Evolutionary conservation across 1,140 invertebrate genomes (phyloP).

Genomic region (Macrobrachium rosenbergii): DNA sequence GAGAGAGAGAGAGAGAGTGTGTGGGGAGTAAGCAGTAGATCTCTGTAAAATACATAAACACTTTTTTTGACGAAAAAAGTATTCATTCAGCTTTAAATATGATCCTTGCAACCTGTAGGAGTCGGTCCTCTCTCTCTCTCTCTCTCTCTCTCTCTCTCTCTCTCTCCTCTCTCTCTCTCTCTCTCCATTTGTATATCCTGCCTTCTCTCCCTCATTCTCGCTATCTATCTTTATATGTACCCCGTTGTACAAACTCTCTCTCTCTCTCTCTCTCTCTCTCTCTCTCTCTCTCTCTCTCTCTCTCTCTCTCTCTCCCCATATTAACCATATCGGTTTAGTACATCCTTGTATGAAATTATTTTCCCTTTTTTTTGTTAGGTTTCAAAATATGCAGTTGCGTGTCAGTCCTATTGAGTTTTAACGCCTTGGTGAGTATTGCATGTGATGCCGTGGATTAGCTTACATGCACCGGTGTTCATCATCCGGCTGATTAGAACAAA

Average conservation of each 20-base stretch:
- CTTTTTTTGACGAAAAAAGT: neutral
- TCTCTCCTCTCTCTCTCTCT: slow-evolving; percentile 21
- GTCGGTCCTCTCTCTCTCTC: slow-evolving; percentile 29
- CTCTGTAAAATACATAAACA: no score
- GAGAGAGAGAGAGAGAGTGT: no score
- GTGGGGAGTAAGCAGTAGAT: no score
- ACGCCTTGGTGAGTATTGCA: no score
- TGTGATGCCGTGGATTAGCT: no score
- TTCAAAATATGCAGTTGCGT: neutral
- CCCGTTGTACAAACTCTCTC: neutral
- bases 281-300: neutral
- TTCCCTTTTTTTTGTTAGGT: neutral
- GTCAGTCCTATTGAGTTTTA: neutral
- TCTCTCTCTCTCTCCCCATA: slow-evolving; percentile 1
- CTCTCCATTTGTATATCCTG: neutral
- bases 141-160: no score
- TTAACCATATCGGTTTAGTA: neutral
- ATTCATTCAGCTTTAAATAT: neutral
- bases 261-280: neutral
- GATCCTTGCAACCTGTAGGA: neutral
- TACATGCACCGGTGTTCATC: no score
- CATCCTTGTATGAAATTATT: neutral
- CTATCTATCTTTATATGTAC: neutral
- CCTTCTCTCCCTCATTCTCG: neutral
- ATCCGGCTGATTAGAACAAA: no score